Conservation (phyloP, 2,113 vertebrate genomes). For the Amblyopsis rosae region DNA sequence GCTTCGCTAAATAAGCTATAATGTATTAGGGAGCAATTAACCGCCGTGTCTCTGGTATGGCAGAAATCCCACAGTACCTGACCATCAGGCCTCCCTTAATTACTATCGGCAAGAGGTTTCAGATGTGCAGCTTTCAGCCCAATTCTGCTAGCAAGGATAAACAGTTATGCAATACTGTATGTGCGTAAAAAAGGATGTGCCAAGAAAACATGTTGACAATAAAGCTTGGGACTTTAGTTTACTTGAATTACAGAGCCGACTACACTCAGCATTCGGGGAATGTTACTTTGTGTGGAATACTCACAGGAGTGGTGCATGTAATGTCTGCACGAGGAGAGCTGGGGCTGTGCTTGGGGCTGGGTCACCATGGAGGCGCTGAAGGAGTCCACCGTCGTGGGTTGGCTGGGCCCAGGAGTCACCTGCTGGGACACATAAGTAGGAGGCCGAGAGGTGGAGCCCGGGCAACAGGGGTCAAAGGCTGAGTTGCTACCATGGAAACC, state of each 20-base stretch:
- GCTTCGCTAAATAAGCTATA: too few species aligned
- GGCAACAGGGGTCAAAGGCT: conserved; percentile 97
- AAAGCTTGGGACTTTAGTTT: background rate
- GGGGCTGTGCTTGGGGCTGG: conserved; percentile 85
- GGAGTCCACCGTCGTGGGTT: conserved; percentile 83
- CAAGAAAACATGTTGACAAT: conserved; percentile 5
- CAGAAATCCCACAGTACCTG: too few species aligned
- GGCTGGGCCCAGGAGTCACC: conserved; percentile 85
- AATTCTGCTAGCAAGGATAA: conserved; percentile 13
- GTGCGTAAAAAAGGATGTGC: background rate
- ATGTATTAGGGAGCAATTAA: too few species aligned
- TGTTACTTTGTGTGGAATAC: conserved; percentile 56
- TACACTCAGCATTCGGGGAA: background rate
- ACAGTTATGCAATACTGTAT: background rate
- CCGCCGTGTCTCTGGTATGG: too few species aligned
- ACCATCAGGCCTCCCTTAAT: too few species aligned
- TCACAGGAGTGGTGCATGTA: conserved; percentile 94
- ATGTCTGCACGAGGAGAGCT: conserved; percentile 92
- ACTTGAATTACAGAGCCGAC: background rate
- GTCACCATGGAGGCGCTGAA: conserved; percentile 87
- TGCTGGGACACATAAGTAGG: conserved; percentile 88
- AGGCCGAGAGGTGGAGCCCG: conserved; percentile 88
- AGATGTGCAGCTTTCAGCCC: too few species aligned
- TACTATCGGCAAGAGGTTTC: too few species aligned
- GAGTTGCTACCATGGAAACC: conserved; percentile 89